Evolutionary conservation across 2,113 vertebrate genomes (phyloP), one percentile per base, ranked within the genome.

Genomic region (Cephalopholis sonnerati): DNA sequence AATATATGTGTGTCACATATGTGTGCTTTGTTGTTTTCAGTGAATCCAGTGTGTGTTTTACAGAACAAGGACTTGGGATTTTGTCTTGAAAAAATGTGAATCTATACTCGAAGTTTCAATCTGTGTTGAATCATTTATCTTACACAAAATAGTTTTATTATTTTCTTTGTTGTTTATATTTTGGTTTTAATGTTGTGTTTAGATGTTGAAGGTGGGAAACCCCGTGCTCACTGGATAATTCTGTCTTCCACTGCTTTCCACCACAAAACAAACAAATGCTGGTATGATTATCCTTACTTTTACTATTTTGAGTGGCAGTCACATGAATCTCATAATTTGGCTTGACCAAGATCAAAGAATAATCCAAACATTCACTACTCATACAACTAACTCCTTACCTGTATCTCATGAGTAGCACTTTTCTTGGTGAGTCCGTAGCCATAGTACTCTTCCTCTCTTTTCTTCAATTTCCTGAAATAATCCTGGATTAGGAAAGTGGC

Each of bases 401-500:
- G 97, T 67, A 99, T 98, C 85, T 97, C 97, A 36, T 96, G 87
- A 0, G 94, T 81, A 77, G 97, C 97, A 87, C 95, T 97, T 27
- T 94, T 94, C 88, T 97, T 98, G 17, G 86, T 91, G 17, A 96
- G 96, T 8, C 96, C 91, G 82, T 95, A 97, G 54, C 98, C 98
- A 0, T 98, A 99, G 82, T 98, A 98, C 48, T 99, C 97, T 85
- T 99, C 97, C 91, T 99, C 97, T 41, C 96, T 95, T 84, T 98
- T 99, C 92, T 98, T 97, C 81, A 98, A 95, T 95, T 98, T 99
- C 69, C 97, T 93, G 93, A 98, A 99, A 67, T 99, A 96, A 67
- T 99, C 98, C 91, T 99, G 98, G 88, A 99, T 99, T 65, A 99
- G 95, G 93, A 98, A 98, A 0, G 97, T 99, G 32, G 97, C 97